These are phyloP conservation scores for Argyrosomus regius DNA, from an alignment of 2,797 vertebrate genomes.

Conservation along the genomic window DNA sequence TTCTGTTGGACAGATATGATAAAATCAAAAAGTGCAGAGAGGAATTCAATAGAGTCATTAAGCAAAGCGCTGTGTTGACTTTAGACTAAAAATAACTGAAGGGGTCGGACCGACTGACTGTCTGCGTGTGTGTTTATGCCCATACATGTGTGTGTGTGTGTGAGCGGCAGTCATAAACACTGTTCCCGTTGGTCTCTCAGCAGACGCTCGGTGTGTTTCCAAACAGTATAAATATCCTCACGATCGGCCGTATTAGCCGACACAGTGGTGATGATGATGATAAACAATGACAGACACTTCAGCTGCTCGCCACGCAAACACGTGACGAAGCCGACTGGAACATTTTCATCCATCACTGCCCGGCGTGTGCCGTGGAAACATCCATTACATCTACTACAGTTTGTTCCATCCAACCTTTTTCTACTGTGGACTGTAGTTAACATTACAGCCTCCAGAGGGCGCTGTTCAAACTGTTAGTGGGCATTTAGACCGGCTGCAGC, in stretches of 20 bases:
- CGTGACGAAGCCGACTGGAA: constrained; percentile 12
- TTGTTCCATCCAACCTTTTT: not conserved
- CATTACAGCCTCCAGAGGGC: constrained; percentile 8
- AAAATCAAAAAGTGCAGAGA: constrained; percentile 15
- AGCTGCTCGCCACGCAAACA: not conserved
- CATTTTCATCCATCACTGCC: constrained; percentile 33
- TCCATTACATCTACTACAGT: fast-evolving
- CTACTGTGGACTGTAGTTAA: not conserved
- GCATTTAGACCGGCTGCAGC: too few species aligned
- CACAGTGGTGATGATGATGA: constrained; percentile 11
- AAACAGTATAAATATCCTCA: constrained; percentile 10
- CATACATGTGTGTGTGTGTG: constrained; percentile 16
- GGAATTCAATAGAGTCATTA: constrained; percentile 59
- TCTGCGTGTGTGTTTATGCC: constrained; percentile 30
- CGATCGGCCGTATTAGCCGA: not conserved
- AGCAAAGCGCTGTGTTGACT: constrained; percentile 57
- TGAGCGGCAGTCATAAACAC: constrained; percentile 35
- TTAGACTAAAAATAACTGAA: constrained; percentile 72
- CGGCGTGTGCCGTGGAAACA: not conserved
- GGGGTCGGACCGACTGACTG: constrained; percentile 25
- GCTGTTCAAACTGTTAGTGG: not conserved
- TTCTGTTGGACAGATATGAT: not conserved
- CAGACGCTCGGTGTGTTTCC: constrained; percentile 28
- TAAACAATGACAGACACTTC: constrained; percentile 17
- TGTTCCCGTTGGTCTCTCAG: constrained; percentile 12